Base-by-base conservation (phyloP, 2,113 vertebrate genomes). In the Ardeotis arabs region DNA sequence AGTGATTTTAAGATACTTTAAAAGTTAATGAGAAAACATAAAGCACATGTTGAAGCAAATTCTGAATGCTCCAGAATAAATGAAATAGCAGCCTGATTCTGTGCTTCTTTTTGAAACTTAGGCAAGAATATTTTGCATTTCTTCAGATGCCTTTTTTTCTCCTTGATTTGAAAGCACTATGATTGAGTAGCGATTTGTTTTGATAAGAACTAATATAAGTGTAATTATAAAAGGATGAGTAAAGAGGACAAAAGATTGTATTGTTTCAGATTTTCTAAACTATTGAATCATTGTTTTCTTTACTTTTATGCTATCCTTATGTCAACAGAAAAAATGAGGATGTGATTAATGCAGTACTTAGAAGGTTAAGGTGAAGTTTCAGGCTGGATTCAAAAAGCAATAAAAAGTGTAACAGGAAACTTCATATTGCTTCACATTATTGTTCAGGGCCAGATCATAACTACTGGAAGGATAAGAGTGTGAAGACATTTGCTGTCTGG, bases 331-430 rank as follows among this genome's bases (percentile, higher is more conserved):
- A 90, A 91, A 86, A 17, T 0, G 3, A 83, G 39, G 25, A 24
- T 35, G 15, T 94, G 72, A 91, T 55, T 86, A 82, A 69, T 89
- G 50, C 55, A 67, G 16, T 91, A 66, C 18, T 83, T 85, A 21
- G n/a, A 77, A 86, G 22, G 47, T 77, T 87, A 75, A 87, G 39
- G 39, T 89, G 41, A 88, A 70, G 70, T 83, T 93, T 81, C 62
- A 85, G 69, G 33, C 78, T 90, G 55, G 69, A 87, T 96, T 90
- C 52, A 94, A 97, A 97, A 96, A 93, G 96, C 94, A 98, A 97
- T 98, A 97, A 97, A 98, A 96, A 68, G 55, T 94, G 95, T 96
- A 98, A 84, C 39, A 76, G 96, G 98, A 98, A 98, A 98, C 96
- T 97, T 98, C 96, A 95, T 98, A 97, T 97, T 97, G 84, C 87